A percentile compares a stretch with the other conserved stretches of the same genome.
Evolutionary conservation across 2,113 vertebrate species (phyloP).

Genomic region (Channa argus): DNA sequence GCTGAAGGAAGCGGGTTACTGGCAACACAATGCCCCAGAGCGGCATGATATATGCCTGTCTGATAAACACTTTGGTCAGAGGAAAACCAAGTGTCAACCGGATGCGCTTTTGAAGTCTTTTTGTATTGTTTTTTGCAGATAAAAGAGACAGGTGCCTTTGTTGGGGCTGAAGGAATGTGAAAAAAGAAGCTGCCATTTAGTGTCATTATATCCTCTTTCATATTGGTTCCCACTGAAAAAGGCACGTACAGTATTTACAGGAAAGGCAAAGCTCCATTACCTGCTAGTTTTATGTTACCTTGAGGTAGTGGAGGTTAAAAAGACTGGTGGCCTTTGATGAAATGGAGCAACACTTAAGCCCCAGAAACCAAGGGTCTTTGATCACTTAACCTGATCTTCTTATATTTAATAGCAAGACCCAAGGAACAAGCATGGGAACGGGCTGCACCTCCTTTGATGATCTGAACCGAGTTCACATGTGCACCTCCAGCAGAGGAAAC

Average conservation of each 20-base stretch:
- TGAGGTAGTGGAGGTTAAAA: conserved; percentile 65
- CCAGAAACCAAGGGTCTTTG: conserved; percentile 70
- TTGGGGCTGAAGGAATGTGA: conserved; percentile 60
- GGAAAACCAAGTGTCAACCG: conserved; percentile 72
- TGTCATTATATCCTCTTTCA: conserved; percentile 73
- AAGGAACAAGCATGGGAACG: conserved; percentile 65
- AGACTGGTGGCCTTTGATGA: conserved; percentile 77
- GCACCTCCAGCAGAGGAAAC: conserved; percentile 44
- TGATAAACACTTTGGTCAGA: conserved; percentile 74
- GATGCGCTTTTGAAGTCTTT: conserved; percentile 76
- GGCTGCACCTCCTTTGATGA: conserved; percentile 67
- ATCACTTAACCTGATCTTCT: conserved; percentile 79
- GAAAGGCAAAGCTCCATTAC: conserved; percentile 69
- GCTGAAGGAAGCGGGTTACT: conserved; percentile 68
- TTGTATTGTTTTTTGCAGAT: conserved; percentile 74
- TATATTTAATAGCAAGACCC: conserved; percentile 70
- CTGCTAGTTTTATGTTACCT: conserved; percentile 73
- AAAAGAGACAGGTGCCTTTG: conserved; percentile 78
- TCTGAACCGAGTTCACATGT: conserved; percentile 38
- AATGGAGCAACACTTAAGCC: conserved; percentile 69
- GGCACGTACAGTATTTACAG: conserved; percentile 70
- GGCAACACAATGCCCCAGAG: conserved; percentile 72
- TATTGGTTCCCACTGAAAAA: conserved; percentile 64
- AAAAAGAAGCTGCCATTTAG: conserved; percentile 65
- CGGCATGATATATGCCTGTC: conserved; percentile 63